Evolutionary conservation across 1,140 invertebrate species (phyloP).

Genomic region (Anthonomus grandis): DNA sequence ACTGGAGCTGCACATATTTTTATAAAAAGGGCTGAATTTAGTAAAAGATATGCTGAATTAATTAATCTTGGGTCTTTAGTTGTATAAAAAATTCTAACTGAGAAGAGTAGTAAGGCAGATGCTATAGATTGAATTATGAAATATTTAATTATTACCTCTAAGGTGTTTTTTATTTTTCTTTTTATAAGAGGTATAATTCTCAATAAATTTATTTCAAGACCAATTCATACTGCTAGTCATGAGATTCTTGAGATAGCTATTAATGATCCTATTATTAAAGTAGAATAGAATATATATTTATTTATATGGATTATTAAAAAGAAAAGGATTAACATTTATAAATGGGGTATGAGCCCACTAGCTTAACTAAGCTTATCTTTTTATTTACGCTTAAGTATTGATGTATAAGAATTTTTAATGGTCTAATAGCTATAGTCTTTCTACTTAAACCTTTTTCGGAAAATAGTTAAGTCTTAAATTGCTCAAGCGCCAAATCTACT

Average conservation of each 20-base stretch:
- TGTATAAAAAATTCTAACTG: slow-evolving; percentile 50
- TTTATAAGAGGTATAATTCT: slow-evolving; percentile 53
- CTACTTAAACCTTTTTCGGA: no score
- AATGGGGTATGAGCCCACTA: slow-evolving; percentile 52
- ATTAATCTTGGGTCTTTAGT: no score
- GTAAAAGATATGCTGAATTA: no score
- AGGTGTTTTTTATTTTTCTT: slow-evolving; percentile 47
- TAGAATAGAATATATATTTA: slow-evolving; percentile 51
- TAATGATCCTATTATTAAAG: slow-evolving; percentile 51
- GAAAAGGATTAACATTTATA: slow-evolving; percentile 50
- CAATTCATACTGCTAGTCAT: slow-evolving; percentile 53
- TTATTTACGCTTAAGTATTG: slow-evolving; percentile 54
- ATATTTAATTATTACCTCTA: slow-evolving; percentile 53
- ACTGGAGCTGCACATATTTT: slow-evolving; percentile 52
- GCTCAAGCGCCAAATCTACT: no score
- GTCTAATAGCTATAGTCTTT: slow-evolving; percentile 53
- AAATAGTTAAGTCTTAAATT: no score
- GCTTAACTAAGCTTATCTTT: slow-evolving; percentile 53
- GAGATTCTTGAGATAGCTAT: slow-evolving; percentile 52
- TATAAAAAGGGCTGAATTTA: slow-evolving; percentile 46
- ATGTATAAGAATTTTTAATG: slow-evolving; percentile 56
- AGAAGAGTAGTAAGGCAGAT: slow-evolving; percentile 50
- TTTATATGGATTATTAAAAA: slow-evolving; percentile 51
- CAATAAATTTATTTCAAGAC: slow-evolving; percentile 57
- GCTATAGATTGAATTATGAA: slow-evolving; percentile 52